A percentile compares a stretch with the other conserved stretches of the same genome.
These are phyloP conservation scores for Selenia dentaria DNA, from an alignment of 2,888 invertebrate species.

Conservation along the genomic window DNA sequence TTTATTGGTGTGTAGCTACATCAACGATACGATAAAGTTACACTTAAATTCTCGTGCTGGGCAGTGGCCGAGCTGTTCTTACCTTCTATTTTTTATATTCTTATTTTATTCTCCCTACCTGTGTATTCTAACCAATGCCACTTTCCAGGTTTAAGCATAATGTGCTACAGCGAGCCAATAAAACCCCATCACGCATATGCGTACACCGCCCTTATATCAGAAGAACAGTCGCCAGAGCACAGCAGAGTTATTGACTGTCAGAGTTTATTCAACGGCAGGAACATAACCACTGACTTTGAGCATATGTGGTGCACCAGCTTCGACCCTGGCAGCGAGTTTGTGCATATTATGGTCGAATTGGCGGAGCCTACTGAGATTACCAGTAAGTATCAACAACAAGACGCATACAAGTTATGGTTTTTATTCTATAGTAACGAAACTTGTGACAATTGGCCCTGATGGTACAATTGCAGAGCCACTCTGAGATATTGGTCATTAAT, in stretches of 20 bases:
- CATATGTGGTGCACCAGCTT: constrained; percentile 87
- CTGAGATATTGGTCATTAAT: too few species aligned
- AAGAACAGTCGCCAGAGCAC: constrained; percentile 46
- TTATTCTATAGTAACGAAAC: too few species aligned
- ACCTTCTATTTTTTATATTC: too few species aligned
- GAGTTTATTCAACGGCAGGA: constrained; percentile 87
- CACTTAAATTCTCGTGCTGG: too few species aligned
- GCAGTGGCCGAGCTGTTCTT: too few species aligned
- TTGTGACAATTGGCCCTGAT: too few species aligned
- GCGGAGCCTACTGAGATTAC: constrained; percentile 64
- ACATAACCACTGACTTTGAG: constrained; percentile 87
- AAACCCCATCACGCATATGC: constrained; percentile 62
- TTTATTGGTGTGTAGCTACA: too few species aligned
- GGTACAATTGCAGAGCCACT: too few species aligned
- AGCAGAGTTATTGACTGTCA: constrained; percentile 61
- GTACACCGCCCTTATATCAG: constrained; percentile 55
- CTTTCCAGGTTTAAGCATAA: constrained; percentile 80
- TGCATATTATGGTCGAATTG: constrained; percentile 69
- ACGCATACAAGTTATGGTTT: too few species aligned
- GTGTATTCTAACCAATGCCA: too few species aligned
- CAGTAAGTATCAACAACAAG: constrained; percentile 60
- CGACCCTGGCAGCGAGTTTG: constrained; percentile 56
- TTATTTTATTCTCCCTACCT: too few species aligned
- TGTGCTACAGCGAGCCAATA: constrained; percentile 57
- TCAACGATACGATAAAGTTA: too few species aligned